Evolutionary conservation across 2,797 vertebrate genomes (phyloP).

Genomic region (Rhynchonycteris naso): DNA sequence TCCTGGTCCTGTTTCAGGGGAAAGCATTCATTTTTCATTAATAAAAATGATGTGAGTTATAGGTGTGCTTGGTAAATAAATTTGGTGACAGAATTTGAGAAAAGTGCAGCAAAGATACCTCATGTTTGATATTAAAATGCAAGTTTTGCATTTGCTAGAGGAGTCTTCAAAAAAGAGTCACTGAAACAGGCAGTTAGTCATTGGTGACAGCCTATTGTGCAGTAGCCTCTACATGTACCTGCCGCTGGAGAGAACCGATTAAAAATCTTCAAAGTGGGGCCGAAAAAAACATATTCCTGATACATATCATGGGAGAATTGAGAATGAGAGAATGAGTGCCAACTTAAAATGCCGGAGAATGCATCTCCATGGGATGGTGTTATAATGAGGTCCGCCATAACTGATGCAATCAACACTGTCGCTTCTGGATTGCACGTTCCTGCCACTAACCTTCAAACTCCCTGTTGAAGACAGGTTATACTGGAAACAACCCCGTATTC

Average conservation of each 20-base stretch:
- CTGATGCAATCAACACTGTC: background rate
- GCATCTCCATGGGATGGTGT: background rate
- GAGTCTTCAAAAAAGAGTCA: background rate
- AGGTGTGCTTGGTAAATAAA: constrained; percentile 35
- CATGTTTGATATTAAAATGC: background rate
- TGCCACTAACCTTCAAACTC: background rate
- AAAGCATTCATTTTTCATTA: background rate
- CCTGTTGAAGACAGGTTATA: background rate
- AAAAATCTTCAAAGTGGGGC: background rate
- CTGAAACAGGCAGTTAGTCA: background rate
- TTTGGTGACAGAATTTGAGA: constrained; percentile 9
- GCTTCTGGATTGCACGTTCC: background rate
- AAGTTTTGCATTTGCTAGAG: constrained; percentile 12
- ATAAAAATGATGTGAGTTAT: background rate
- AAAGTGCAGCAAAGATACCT: constrained; percentile 42
- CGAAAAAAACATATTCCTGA: background rate
- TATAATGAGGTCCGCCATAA: background rate
- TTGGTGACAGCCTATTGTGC: background rate
- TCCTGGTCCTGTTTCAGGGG: background rate
- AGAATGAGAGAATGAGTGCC: background rate
- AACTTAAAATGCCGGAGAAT: background rate
- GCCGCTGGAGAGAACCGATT: background rate
- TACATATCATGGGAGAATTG: background rate
- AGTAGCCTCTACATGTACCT: background rate
- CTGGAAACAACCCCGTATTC: background rate